A percentile compares a stretch with the other conserved stretches of the same genome.
These are phyloP conservation scores for Gila orcuttii DNA, from an alignment of 2,113 vertebrate genomes.

Conservation along the genomic window DNA sequence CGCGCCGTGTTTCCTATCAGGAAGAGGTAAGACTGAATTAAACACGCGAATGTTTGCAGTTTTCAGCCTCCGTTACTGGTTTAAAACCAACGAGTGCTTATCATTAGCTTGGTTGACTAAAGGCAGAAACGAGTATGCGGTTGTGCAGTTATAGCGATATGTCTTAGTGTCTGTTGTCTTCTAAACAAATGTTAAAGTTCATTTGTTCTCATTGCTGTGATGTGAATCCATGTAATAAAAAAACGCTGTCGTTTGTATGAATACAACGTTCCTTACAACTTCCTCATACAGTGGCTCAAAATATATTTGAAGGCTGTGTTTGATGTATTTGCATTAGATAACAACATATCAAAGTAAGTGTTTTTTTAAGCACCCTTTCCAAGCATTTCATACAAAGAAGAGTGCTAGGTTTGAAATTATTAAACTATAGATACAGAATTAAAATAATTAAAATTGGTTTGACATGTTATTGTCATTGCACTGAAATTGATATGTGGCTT, in stretches of 20 bases:
- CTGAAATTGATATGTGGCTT: neutral
- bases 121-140: neutral
- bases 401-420: neutral
- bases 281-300: neutral
- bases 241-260: neutral
- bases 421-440: neutral
- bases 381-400: neutral
- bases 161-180: neutral
- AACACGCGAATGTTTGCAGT: neutral
- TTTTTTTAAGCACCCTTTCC: neutral
- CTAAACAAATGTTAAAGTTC: neutral
- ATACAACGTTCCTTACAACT: neutral
- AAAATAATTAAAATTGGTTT: neutral
- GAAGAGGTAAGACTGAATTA: constrained; percentile 47
- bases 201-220: neutral
- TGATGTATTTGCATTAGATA: neutral
- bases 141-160: neutral
- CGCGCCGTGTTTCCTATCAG: constrained; percentile 23
- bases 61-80: neutral
- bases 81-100: neutral
- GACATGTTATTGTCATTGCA: neutral
- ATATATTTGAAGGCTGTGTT: neutral
- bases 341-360: neutral
- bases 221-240: neutral
- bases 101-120: neutral